Conservation (phyloP, 2,113 vertebrate species). For the Emydura subglobosa region DNA sequence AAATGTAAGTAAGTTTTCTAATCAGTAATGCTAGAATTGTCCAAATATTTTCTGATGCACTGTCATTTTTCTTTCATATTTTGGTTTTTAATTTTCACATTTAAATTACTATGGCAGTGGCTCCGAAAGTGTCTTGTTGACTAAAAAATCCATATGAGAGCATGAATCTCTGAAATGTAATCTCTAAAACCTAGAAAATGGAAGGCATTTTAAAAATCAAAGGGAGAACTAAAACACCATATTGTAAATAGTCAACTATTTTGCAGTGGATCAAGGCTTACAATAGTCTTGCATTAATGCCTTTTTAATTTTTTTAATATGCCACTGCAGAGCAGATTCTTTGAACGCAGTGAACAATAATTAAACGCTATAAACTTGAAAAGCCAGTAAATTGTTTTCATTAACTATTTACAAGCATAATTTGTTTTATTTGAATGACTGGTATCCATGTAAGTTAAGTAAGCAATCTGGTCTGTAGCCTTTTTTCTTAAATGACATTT, state of each 20-base stretch:
- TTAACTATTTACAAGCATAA: background rate
- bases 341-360: background rate
- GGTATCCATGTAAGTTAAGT: background rate
- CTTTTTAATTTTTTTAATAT: background rate
- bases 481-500: background rate
- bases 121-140: background rate
- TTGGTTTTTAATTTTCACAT: background rate
- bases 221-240: background rate
- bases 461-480: background rate
- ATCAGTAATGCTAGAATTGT: background rate
- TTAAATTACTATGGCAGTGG: background rate
- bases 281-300: background rate
- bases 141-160: background rate
- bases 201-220: background rate
- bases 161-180: background rate
- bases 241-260: background rate
- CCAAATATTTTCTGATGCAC: no score
- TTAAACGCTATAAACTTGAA: background rate
- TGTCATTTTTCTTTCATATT: background rate
- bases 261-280: background rate
- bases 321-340: background rate
- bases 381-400: background rate
- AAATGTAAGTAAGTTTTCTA: constrained; percentile 87
- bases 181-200: background rate
- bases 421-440: background rate